phyloP scores from a whole-genome alignment of 2,113 vertebrate species.

The Anser cygnoides region DNA sequence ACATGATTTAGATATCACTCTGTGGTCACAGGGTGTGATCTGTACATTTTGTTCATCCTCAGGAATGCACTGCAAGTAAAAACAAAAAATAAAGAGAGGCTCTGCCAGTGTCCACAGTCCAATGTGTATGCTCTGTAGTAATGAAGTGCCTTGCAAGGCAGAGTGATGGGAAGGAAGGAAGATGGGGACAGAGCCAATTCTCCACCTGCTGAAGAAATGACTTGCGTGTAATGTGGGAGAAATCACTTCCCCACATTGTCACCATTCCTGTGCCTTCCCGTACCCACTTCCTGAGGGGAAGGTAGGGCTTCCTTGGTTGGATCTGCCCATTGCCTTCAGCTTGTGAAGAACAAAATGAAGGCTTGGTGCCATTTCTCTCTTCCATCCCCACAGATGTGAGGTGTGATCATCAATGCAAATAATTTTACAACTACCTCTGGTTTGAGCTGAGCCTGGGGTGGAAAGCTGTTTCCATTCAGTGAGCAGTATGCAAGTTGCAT shows the following conservation, averaged over 20 bases:
- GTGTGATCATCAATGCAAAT: not conserved
- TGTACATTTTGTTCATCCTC: not conserved
- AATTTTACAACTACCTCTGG: not conserved
- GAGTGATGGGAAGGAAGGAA: not conserved
- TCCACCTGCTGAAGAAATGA: not conserved
- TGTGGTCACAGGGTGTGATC: not conserved
- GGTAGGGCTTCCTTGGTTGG: not conserved
- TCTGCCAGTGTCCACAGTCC: not conserved
- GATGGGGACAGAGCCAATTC: not conserved
- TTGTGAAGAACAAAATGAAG: not conserved
- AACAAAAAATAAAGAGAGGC: not conserved
- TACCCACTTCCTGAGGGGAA: not conserved
- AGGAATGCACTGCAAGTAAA: not conserved
- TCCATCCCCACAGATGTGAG: not conserved
- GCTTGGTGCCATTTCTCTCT: not conserved
- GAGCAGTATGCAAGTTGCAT: not conserved
- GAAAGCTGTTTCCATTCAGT: not conserved
- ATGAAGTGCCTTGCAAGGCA: not conserved
- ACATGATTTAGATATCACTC: not conserved
- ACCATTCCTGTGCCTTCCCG: not conserved
- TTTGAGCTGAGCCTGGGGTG: not conserved
- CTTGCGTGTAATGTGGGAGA: not conserved
- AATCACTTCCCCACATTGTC: not conserved
- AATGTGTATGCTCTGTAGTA: fast-evolving
- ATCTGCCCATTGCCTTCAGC: not conserved